Percentiles rank a stretch among this genome's conserved stretches.
These are phyloP conservation scores for Stenotaenia linearis DNA, from an alignment of 2,888 invertebrate species.

Conservation along the genomic window DNA sequence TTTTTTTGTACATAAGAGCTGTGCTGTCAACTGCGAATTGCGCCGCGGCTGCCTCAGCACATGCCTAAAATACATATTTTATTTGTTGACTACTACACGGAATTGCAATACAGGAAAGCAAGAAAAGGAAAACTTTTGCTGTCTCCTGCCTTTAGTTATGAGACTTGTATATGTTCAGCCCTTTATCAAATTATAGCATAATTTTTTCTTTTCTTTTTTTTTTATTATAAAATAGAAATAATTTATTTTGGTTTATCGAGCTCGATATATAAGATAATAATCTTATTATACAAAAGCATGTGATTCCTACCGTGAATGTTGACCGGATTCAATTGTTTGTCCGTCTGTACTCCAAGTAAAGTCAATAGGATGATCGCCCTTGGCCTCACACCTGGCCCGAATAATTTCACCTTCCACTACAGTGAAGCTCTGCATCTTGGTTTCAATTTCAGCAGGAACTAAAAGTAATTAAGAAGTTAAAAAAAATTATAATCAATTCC, in stretches of 20 bases:
- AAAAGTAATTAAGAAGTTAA: slow-evolving; percentile 34
- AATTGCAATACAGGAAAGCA: not conserved
- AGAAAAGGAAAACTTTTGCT: not conserved
- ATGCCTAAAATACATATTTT: slow-evolving; percentile 26
- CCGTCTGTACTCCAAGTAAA: slow-evolving; percentile 36
- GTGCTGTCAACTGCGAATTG: not conserved
- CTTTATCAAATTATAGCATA: not conserved
- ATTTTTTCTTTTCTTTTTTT: not conserved
- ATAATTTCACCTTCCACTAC: slow-evolving; percentile 36
- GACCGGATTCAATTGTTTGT: slow-evolving; percentile 30
- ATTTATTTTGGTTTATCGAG: too few species aligned
- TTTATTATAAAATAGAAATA: too few species aligned
- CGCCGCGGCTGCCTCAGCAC: not conserved
- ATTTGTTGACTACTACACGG: not conserved
- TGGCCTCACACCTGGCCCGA: slow-evolving; percentile 36
- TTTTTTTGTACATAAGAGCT: not conserved
- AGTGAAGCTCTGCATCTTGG: slow-evolving; percentile 35
- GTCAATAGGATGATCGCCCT: slow-evolving; percentile 36
- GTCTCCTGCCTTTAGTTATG: not conserved
- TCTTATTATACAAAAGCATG: too few species aligned
- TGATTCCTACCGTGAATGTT: slow-evolving; percentile 22
- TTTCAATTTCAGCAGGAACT: slow-evolving; percentile 37
- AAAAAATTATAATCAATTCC: slow-evolving; percentile 24
- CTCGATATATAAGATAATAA: too few species aligned
- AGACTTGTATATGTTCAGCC: not conserved